These are phyloP conservation scores for Patiria pectinifera DNA, from an alignment of 53 echinoderm and acorn worm genomes.

Conservation along the genomic window DNA sequence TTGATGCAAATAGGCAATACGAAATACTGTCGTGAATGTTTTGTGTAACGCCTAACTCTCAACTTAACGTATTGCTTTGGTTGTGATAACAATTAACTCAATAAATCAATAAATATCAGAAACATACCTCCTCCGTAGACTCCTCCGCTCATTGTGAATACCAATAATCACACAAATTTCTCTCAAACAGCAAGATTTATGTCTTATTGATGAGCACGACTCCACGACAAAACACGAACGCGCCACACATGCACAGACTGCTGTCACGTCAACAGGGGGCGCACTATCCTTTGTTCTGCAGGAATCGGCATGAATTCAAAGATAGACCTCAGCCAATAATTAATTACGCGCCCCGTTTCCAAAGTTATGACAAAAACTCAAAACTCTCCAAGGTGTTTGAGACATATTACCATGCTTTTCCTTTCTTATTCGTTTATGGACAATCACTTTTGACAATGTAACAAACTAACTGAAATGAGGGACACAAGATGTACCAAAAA, in stretches of 20 bases:
- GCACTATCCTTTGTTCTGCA: constrained; percentile 48
- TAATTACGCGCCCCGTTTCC: no score
- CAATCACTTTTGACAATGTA: no score
- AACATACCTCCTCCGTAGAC: constrained; percentile 91
- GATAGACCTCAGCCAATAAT: no score
- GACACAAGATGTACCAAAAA: no score
- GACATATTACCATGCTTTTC: no score
- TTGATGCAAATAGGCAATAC: background rate
- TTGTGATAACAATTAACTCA: background rate
- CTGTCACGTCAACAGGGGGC: constrained; percentile 26
- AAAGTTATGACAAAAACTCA: no score
- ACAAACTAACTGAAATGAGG: no score
- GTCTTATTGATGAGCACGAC: no score
- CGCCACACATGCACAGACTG: background rate
- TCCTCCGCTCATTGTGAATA: constrained; percentile 82
- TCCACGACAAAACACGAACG: background rate
- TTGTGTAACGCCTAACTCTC: no score
- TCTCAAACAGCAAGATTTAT: background rate
- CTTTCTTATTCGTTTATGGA: no score
- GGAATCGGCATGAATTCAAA: background rate
- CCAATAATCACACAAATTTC: background rate
- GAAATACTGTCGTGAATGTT: background rate
- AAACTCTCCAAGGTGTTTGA: no score
- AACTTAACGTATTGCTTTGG: no score
- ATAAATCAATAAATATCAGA: background rate